These are phyloP conservation scores for Corbicula japonica DNA, from an alignment of 2,888 invertebrate genomes.

Conservation along the genomic window DNA sequence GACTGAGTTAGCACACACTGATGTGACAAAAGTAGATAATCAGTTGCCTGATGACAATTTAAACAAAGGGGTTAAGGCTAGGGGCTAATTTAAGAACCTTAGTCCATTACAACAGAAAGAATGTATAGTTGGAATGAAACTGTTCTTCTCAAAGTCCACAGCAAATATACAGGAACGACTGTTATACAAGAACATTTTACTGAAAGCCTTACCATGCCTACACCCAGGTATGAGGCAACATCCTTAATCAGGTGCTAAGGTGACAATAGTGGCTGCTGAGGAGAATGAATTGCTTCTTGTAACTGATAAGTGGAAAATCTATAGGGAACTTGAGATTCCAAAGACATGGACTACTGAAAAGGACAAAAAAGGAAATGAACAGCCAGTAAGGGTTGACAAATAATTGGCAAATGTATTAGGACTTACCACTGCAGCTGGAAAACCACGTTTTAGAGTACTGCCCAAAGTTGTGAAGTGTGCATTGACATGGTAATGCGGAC, in stretches of 20 bases:
- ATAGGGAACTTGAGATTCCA: conserved; percentile 28
- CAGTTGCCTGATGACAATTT: conserved; percentile 15
- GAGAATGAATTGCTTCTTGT: not conserved
- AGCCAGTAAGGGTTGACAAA: conserved; percentile 17
- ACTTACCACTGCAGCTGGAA: conserved; percentile 14
- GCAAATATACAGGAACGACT: conserved; percentile 20
- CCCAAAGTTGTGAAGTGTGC: conserved; percentile 41
- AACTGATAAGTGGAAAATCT: conserved; percentile 17
- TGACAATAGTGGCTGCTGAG: conserved; percentile 20
- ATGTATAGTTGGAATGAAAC: conserved; percentile 25
- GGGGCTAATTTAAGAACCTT: conserved; percentile 12
- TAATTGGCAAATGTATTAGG: conserved; percentile 17
- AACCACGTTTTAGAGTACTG: conserved; percentile 25
- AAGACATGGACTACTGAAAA: conserved; percentile 17
- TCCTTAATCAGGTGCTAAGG: conserved; percentile 12
- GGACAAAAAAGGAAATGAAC: conserved; percentile 16
- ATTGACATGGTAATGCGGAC: conserved; percentile 36
- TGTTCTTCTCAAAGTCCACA: conserved; percentile 22
- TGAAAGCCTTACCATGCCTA: conserved; percentile 17
- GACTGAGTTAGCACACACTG: conserved; percentile 16
- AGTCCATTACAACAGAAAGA: conserved; percentile 25
- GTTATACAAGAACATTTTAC: conserved; percentile 18
- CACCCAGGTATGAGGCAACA: conserved; percentile 24
- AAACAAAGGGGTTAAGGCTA: conserved; percentile 21
- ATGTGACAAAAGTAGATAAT: conserved; percentile 20